Percentiles rank a stretch among this genome's conserved stretches.
These are phyloP conservation scores for Pachyramphus minor DNA, from an alignment of 2,113 vertebrate genomes.

Conservation along the genomic window DNA sequence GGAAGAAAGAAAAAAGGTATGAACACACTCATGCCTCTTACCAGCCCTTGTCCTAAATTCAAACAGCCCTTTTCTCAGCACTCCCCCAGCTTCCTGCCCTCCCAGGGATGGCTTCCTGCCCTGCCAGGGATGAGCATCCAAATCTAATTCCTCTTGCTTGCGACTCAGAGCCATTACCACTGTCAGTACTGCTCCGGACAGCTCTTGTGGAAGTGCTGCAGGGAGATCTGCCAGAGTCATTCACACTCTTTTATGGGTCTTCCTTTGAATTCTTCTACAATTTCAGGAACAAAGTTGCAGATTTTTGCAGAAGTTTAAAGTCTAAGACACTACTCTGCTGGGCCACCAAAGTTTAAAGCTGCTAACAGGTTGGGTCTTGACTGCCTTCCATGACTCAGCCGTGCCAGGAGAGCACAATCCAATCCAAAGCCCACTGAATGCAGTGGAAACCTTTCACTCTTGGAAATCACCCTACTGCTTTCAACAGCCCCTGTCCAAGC, in stretches of 20 bases:
- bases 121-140: not conserved
- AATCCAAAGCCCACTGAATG: not conserved
- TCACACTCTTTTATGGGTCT: slow-evolving; percentile 44
- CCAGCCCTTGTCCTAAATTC: not conserved
- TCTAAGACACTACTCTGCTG: not conserved
- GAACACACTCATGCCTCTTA: not conserved
- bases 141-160: not conserved
- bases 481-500: not conserved
- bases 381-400: not conserved
- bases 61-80: not conserved
- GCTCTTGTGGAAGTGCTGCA: not conserved
- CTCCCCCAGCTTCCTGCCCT: not conserved
- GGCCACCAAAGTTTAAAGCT: not conserved
- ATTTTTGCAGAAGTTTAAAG: slow-evolving; percentile 10
- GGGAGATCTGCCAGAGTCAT: slow-evolving; percentile 27
- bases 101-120: not conserved
- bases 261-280: slow-evolving; percentile 28
- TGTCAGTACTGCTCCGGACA: not conserved
- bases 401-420: not conserved
- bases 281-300: not conserved
- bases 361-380: not conserved
- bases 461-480: not conserved
- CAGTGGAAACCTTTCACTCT: not conserved
- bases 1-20: not conserved
- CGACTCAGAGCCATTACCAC: not conserved